These are phyloP conservation scores for Hybos culiciformis DNA, from an alignment of 2,888 invertebrate genomes.

Conservation along the genomic window DNA sequence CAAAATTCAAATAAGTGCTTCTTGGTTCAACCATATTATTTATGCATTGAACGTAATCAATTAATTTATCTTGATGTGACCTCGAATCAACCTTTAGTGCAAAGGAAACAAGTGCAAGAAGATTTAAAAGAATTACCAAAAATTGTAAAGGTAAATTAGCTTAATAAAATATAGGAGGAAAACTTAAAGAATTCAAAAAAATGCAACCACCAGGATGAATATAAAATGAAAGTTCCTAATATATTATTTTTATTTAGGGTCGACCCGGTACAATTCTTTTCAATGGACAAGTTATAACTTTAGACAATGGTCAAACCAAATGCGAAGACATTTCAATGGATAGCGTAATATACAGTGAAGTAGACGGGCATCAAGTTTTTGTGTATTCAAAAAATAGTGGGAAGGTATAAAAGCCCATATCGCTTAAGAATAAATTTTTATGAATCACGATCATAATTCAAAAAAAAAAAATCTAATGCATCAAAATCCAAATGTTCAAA, in stretches of 20 bases:
- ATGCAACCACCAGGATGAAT: too few species aligned
- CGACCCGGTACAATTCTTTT: constrained; percentile 33
- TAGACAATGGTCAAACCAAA: constrained; percentile 29
- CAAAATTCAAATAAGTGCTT: constrained; percentile 40
- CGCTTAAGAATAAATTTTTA: neutral
- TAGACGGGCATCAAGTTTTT: constrained; percentile 30
- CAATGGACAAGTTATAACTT: constrained; percentile 26
- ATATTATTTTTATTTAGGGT: constrained; percentile 18
- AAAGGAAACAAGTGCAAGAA: constrained; percentile 36
- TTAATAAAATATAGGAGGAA: neutral
- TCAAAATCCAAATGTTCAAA: too few species aligned
- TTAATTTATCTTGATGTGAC: constrained; percentile 49
- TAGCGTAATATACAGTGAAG: constrained; percentile 23
- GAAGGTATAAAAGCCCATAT: neutral
- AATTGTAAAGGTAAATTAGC: constrained; percentile 20
- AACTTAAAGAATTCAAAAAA: too few species aligned
- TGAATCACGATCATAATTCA: neutral
- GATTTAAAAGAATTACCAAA: constrained; percentile 26
- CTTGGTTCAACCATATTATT: constrained; percentile 47
- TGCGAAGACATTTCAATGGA: constrained; percentile 29
- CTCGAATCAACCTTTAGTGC: constrained; percentile 38
- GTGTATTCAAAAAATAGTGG: constrained; percentile 16
- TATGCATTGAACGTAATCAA: constrained; percentile 46
- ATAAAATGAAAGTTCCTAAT: neutral
- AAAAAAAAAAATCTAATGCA: too few species aligned